Percentiles rank a stretch among this genome's conserved stretches.
Conservation (phyloP, 2,113 vertebrate species). For the Cephalopholis sonnerati region DNA sequence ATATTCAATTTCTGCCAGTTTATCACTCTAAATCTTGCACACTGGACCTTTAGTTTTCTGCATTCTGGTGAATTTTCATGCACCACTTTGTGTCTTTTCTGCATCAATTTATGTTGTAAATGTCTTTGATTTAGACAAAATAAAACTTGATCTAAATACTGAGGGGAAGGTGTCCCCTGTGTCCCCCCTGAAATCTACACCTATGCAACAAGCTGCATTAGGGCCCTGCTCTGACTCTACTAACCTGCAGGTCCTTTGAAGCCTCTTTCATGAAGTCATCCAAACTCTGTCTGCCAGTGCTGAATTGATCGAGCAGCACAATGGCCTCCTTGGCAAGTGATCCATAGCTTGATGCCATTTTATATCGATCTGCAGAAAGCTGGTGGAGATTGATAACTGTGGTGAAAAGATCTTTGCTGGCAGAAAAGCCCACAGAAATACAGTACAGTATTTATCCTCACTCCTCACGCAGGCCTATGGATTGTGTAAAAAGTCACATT, state of each 20-base stretch:
- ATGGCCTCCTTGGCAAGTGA: constrained; percentile 84
- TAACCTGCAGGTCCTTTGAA: constrained; percentile 85
- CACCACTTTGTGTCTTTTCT: too few relatives aligned
- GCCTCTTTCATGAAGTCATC: constrained; percentile 87
- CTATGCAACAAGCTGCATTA: too few relatives aligned
- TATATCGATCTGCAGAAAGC: constrained; percentile 41
- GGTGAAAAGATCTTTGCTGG: background rate
- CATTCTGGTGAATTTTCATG: too few relatives aligned
- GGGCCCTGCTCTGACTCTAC: background rate
- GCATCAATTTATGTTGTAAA: too few relatives aligned
- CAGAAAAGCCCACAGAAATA: background rate
- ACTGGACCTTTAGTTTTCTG: too few relatives aligned
- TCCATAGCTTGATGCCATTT: constrained; percentile 85
- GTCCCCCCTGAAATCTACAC: too few relatives aligned
- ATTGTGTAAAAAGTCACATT: background rate
- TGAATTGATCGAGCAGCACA: constrained; percentile 85
- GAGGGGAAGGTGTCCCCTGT: too few relatives aligned
- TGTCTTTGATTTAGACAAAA: too few relatives aligned
- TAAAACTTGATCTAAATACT: too few relatives aligned
- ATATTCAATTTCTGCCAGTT: too few relatives aligned
- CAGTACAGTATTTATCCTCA: background rate
- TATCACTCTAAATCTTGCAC: too few relatives aligned
- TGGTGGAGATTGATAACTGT: constrained; percentile 7
- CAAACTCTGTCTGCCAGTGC: constrained; percentile 79
- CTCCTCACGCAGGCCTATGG: background rate